phyloP scores from a whole-genome alignment of 2,113 vertebrate species.

The Embiotoca jacksoni region DNA sequence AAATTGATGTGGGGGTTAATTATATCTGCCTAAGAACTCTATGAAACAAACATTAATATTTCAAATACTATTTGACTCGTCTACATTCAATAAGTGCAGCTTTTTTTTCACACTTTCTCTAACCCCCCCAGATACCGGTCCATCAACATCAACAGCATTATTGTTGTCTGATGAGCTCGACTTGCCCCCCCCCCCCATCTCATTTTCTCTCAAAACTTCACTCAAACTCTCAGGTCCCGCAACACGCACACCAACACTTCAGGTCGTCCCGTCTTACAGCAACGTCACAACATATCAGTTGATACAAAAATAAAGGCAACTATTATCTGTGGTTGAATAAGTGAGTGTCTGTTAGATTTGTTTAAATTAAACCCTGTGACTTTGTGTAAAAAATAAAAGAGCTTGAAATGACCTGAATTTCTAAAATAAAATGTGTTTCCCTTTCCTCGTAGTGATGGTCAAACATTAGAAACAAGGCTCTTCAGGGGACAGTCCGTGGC shows the following conservation, averaged over 20 bases:
- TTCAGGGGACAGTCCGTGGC: slow-evolving; percentile 56
- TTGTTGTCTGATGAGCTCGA: slow-evolving; percentile 27
- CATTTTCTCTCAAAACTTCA: slow-evolving; percentile 1
- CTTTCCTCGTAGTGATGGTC: slow-evolving; percentile 48
- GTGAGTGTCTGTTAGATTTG: slow-evolving; percentile 41
- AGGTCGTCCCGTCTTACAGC: slow-evolving; percentile 18
- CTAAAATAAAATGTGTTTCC: slow-evolving; percentile 64
- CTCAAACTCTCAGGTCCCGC: slow-evolving; percentile 28
- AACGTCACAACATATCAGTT: slow-evolving; percentile 59
- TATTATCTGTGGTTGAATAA: slow-evolving; percentile 55
- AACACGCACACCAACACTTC: slow-evolving; percentile 31
- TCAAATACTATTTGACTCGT: slow-evolving; percentile 33
- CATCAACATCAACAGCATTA: slow-evolving; percentile 7
- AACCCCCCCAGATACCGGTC: slow-evolving; percentile 1
- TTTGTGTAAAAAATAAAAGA: slow-evolving; percentile 75
- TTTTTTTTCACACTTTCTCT: slow-evolving; percentile 28
- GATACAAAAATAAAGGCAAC: slow-evolving; percentile 82
- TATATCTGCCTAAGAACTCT: background rate
- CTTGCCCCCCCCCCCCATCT: background rate
- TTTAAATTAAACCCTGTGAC: slow-evolving; percentile 55
- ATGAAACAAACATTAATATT: slow-evolving; percentile 12
- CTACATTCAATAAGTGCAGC: slow-evolving; percentile 55
- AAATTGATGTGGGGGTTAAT: slow-evolving; percentile 6
- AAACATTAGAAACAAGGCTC: slow-evolving; percentile 49
- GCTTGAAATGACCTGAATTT: slow-evolving; percentile 77